Evolutionary conservation across 1,140 invertebrate species (phyloP), one percentile per base, ranked within the genome.

Genomic region (Neodiprion lecontei): DNA sequence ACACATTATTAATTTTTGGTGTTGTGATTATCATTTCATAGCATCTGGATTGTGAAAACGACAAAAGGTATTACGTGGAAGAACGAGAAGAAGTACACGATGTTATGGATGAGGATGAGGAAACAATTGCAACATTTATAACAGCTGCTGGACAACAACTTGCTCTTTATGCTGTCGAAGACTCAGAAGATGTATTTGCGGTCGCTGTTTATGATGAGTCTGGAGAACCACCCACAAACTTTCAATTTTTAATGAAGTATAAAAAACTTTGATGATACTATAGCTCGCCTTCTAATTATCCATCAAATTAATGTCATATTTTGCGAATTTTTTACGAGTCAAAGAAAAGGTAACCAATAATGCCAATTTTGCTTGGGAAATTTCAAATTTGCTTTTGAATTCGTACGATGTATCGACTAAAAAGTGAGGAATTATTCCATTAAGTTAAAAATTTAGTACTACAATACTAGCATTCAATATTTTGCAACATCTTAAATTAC

Each of bases 41-140:
- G 65, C 12, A 40, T 72, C 12, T 68, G 70, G 49, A 74, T 48
- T 23, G 11, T 50, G 48, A 48, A 50, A 71, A 79, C 17, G 75
- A 73, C 21, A 73, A 17, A 7, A 67, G 74, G 47, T 17, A 47
- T 10, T 66, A 78, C 17, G 65, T 67, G 9, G 53, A 11, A 14
- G 67, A 49, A 47, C 53, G 50, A 17, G 72, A 67, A 78, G 14
- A 28, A 23, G 48, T 9, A 14, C 53, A 28, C 4, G 74, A 75
- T 50, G 77, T 76, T 8, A 73, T 53, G 10, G 76, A 73, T 14
- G 85, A 86, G 12, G 88, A 88, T 47, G 88, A 88, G 74, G 85
- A 87, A 81, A 89, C 88, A 9, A 87, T 89, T 49, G 88, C 88
- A 11, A 89, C 86, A 21, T 89, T 89, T 77, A 78, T 86, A 70